These are phyloP conservation scores for Marcusenius ussheri DNA, from an alignment of 2,113 vertebrate genomes.

Conservation along the genomic window DNA sequence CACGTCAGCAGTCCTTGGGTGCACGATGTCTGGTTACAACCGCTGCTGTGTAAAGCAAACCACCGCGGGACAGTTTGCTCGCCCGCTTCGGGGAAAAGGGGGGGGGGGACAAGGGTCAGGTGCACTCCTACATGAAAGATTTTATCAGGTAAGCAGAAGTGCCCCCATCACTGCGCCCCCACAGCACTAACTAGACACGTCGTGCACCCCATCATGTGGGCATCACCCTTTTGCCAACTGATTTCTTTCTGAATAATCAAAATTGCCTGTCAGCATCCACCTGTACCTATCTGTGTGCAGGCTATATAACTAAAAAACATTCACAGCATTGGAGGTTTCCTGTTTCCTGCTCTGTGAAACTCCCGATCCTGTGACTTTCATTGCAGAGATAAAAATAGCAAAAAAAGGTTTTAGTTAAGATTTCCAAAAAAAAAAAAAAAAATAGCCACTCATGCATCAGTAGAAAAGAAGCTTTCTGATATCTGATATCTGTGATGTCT, in stretches of 20 bases:
- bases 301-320: not conserved
- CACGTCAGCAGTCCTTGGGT: not conserved
- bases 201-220: not conserved
- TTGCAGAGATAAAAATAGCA: not conserved
- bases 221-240: not conserved
- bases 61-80: not conserved
- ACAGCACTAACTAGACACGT: not conserved
- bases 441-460: too few relatives aligned
- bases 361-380: not conserved
- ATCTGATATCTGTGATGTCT: not conserved
- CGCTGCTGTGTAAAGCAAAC: not conserved
- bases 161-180: not conserved
- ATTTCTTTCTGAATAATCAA: not conserved
- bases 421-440: not conserved
- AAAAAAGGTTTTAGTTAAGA: not conserved
- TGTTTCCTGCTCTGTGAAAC: not conserved
- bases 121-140: slow-evolving; percentile 26
- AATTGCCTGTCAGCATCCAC: not conserved
- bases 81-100: not conserved
- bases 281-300: too few relatives aligned
- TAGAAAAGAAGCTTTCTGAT: not conserved
- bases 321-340: not conserved
- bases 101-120: slow-evolving; percentile 7
- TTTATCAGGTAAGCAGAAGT: not conserved
- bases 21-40: not conserved